A percentile compares a stretch with the other conserved stretches of the same genome.
Evolutionary conservation across 2,797 vertebrate genomes (phyloP).

Genomic region (Enteromius anoplus): DNA sequence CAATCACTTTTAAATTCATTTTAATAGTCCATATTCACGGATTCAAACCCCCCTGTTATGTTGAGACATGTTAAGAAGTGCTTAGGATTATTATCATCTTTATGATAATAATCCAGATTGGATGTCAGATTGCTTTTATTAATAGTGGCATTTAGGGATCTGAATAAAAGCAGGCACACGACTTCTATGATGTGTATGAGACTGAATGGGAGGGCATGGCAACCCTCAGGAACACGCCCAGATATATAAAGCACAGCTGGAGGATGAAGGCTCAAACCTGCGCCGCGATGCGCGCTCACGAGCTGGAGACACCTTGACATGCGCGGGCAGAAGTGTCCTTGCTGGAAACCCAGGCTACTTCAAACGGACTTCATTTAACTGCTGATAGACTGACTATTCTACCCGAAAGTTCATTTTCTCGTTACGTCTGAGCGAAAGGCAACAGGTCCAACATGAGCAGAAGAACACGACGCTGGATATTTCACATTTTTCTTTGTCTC

Average conservation of each 20-base stretch:
- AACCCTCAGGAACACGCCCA: conserved; percentile 63
- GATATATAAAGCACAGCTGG: conserved; percentile 31
- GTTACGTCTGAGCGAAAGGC: conserved; percentile 69
- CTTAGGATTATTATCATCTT: not conserved
- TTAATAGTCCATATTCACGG: not conserved
- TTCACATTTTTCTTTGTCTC: conserved; percentile 93
- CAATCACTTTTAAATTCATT: not conserved
- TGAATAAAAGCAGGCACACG: not conserved
- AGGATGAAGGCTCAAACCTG: conserved; percentile 54
- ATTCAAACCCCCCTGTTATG: not conserved
- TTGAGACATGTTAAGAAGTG: not conserved
- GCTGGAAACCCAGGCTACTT: conserved; percentile 43
- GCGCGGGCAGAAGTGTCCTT: not conserved
- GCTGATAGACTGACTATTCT: not conserved
- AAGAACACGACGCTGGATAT: conserved; percentile 94
- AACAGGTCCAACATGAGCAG: conserved; percentile 88
- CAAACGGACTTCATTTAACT: conserved; percentile 63
- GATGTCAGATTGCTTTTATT: not conserved
- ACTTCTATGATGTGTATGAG: conserved; percentile 57
- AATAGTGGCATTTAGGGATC: no score
- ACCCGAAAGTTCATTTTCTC: conserved; percentile 35
- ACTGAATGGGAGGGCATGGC: conserved; percentile 74
- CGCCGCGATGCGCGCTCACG: conserved; percentile 66
- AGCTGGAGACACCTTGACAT: conserved; percentile 62
- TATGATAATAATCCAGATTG: not conserved